Evolutionary conservation across 2,888 invertebrate species (phyloP), one percentile per base, ranked within the genome.

Genomic region (Dryococelus australis): DNA sequence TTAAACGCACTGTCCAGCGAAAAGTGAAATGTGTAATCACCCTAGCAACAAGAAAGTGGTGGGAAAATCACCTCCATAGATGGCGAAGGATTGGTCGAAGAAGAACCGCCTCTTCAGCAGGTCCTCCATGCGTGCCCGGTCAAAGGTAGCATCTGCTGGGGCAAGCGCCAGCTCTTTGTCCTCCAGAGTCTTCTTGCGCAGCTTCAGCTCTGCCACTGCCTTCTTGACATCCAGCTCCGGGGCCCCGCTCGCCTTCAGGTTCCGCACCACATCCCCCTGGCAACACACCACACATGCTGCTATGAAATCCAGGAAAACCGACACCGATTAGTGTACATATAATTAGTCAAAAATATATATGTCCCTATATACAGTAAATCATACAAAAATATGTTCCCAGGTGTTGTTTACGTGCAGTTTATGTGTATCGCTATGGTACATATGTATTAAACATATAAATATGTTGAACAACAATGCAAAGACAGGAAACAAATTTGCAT

Each of bases 1-100:
- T 35, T 35, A 35, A 35, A 35, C 1, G 35, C 35, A 35, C 35
- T 35, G 35, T 35, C 35, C 35, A 35, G 35, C 35, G 35, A 35
- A 35, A 35, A 35, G 35, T 35, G 35, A 35, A 4, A 35, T 35
- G 35, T 35, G 35, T 35, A n/a, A n/a, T n/a, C n/a, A 47, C 47
- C 9, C 47, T 47, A 47, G 47, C 47, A 47, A n/a, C 47, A 9
- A 47, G 47, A 16, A 16, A 47, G 47, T 16, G 16, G 47, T 47
- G 16, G 47, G 65, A 20, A 65, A 8, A n/a, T 65, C 90, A 93
- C 99, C 99, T 90, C 99, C 99, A 93, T 99, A 99, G 91, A 99
- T 99, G 0, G 99, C 98, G 94, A 99, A 99, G 0, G 99, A 99
- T 92, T 99, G 99, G 92, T 99, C 99, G 93, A 96, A 98, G 93